Conservation (phyloP, 2,888 invertebrate species). For the Stenchaetothrips biformis region DNA sequence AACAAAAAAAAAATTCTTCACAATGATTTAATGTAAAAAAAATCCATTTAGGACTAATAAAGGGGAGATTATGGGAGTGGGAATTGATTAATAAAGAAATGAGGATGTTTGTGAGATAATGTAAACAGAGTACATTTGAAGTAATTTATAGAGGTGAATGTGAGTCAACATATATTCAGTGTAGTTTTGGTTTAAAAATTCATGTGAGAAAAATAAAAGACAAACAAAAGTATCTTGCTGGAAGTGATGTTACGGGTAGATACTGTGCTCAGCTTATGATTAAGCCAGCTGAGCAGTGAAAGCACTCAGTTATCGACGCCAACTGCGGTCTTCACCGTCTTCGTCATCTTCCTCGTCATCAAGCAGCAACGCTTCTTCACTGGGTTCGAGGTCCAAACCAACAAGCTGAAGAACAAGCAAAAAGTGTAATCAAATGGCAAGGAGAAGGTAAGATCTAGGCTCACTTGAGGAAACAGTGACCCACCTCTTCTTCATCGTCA, state of each 20-base stretch:
- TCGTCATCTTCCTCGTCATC: slow-evolving; percentile 82
- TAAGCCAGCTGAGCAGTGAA: not conserved
- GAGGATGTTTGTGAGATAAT: not conserved
- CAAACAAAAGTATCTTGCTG: slow-evolving; percentile 12
- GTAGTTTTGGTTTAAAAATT: slow-evolving; percentile 4
- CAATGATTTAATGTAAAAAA: not conserved
- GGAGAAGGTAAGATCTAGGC: slow-evolving; percentile 25
- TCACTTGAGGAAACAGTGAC: slow-evolving; percentile 27
- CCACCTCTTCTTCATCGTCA: slow-evolving; percentile 47
- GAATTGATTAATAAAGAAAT: slow-evolving; percentile 6
- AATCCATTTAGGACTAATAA: not conserved
- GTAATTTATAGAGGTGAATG: not conserved
- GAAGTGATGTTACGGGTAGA: slow-evolving; percentile 10
- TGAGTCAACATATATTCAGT: not conserved
- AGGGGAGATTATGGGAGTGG: not conserved
- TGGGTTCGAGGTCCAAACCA: slow-evolving; percentile 44
- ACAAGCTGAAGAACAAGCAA: slow-evolving; percentile 32
- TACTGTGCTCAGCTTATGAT: not conserved
- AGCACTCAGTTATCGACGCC: slow-evolving; percentile 69
- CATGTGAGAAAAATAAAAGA: slow-evolving; percentile 17
- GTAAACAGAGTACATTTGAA: not conserved
- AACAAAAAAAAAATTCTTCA: not conserved
- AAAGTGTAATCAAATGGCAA: slow-evolving; percentile 26
- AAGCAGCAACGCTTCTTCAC: slow-evolving; percentile 66
- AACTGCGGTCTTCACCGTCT: slow-evolving; percentile 77